These are phyloP conservation scores for Eilema caniola DNA, from an alignment of 2,888 invertebrate species.

Conservation along the genomic window DNA sequence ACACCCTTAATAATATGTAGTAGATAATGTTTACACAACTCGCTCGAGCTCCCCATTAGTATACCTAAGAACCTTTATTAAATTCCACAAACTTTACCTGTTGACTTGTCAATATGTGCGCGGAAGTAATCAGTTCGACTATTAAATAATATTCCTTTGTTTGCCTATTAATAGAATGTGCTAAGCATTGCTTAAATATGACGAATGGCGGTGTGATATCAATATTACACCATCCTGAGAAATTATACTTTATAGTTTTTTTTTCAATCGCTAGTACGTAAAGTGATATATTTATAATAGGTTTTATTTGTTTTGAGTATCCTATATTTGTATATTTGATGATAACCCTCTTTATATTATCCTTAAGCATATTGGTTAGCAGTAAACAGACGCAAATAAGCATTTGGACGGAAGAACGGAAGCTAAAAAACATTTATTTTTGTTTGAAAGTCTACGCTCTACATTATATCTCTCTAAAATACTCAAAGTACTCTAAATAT, in stretches of 20 bases:
- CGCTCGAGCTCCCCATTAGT: too few relatives aligned
- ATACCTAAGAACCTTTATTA: too few relatives aligned
- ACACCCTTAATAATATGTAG: too few relatives aligned
- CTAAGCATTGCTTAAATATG: slow-evolving; percentile 10
- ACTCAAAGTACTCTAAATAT: too few relatives aligned
- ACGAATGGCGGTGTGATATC: slow-evolving; percentile 2
- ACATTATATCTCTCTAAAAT: neutral
- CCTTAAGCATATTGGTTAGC: neutral
- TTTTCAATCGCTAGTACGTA: neutral
- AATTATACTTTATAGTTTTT: neutral
- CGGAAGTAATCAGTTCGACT: neutral
- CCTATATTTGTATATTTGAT: neutral
- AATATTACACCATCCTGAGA: neutral
- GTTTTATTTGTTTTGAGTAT: neutral
- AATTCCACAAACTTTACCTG: too few relatives aligned
- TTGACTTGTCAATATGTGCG: neutral
- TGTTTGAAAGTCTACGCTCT: neutral
- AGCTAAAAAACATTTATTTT: neutral
- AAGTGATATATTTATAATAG: neutral
- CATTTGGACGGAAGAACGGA: neutral
- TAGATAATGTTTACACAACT: neutral
- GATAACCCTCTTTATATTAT: too few relatives aligned
- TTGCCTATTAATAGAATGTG: slow-evolving; percentile 12
- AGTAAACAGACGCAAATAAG: neutral
- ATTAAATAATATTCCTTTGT: neutral